Percentiles rank a stretch among this genome's conserved stretches.
Evolutionary conservation across 2,113 vertebrate species (phyloP).

Genomic region (Tinamus guttatus): DNA sequence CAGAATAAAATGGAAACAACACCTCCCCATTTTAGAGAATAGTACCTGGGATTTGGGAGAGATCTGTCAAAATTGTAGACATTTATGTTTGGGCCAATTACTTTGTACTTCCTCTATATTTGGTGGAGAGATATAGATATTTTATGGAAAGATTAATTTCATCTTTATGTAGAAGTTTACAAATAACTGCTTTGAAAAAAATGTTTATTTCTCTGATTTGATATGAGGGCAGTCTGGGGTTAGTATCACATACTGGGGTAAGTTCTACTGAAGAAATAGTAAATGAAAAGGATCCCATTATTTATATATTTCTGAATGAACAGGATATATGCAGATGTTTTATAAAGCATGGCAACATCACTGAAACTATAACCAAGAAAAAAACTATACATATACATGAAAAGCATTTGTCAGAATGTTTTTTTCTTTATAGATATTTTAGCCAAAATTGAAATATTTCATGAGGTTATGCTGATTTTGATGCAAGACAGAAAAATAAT

Average conservation of each 20-base stretch:
- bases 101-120: not conserved
- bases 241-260: not conserved
- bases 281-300: accelerated
- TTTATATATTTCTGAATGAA: not conserved
- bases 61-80: not conserved
- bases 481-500: not conserved
- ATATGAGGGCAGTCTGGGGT: not conserved
- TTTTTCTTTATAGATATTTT: not conserved
- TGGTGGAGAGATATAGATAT: not conserved
- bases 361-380: not conserved
- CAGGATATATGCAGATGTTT: not conserved
- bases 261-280: not conserved
- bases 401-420: not conserved
- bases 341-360: not conserved
- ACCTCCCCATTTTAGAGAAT: not conserved
- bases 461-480: not conserved
- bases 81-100: not conserved
- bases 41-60: not conserved
- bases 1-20: not conserved
- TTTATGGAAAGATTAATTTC: not conserved
- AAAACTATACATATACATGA: not conserved
- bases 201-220: not conserved
- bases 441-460: not conserved
- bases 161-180: not conserved
- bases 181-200: not conserved